These are phyloP conservation scores for Coecobrya sp. DNA, from an alignment of 2,888 invertebrate genomes.

Conservation along the genomic window DNA sequence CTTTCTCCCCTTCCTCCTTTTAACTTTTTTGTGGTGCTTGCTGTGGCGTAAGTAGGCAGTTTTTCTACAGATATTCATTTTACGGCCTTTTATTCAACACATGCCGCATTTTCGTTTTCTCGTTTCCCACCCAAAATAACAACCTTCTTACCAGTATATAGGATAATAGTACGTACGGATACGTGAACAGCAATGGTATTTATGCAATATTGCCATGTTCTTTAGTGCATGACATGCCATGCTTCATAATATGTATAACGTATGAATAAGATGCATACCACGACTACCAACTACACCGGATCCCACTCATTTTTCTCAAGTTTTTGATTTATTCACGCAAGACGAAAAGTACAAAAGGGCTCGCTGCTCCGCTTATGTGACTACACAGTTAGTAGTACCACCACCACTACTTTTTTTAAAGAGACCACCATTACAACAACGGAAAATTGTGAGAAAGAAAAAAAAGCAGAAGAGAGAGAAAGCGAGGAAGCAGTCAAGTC, in stretches of 20 bases:
- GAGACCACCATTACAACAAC: conserved; percentile 59
- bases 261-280: conserved; percentile 62
- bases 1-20: conserved; percentile 57
- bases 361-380: conserved; percentile 59
- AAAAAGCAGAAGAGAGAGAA: conserved; percentile 11
- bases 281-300: conserved; percentile 69
- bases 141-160: conserved; percentile 39
- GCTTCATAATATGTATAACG: conserved; percentile 45
- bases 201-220: conserved; percentile 56
- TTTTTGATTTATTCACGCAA: conserved; percentile 81
- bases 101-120: conserved; percentile 76
- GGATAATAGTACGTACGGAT: background rate
- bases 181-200: background rate
- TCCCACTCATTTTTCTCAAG: conserved; percentile 78
- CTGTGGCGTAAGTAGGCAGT: conserved; percentile 52
- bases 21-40: conserved; percentile 63
- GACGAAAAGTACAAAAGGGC: conserved; percentile 78
- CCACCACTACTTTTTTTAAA: background rate
- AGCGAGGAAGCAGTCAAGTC: conserved; percentile 62
- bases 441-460: conserved; percentile 41
- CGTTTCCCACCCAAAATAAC: conserved; percentile 74
- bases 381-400: conserved; percentile 23
- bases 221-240: conserved; percentile 40
- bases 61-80: conserved; percentile 76
- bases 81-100: conserved; percentile 80